phyloP scores from a whole-genome alignment of 2,113 vertebrate genomes.

The Myiozetetes cayanensis region DNA sequence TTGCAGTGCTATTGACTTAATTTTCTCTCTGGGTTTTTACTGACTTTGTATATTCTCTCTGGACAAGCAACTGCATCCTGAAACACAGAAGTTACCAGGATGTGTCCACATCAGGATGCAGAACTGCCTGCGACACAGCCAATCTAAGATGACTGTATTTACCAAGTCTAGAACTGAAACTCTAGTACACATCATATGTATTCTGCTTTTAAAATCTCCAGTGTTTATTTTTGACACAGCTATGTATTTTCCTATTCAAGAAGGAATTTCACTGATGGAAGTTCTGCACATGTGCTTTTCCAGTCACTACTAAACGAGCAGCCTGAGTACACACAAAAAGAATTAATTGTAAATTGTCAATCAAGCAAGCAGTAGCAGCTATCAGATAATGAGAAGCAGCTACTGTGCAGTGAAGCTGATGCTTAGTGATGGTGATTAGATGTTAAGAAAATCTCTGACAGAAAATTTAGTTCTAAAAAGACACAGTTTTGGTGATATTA shows the following conservation, averaged over 20 bases:
- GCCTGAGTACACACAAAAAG: neutral
- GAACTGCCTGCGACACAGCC: neutral
- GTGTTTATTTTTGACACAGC: neutral
- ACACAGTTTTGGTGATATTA: neutral
- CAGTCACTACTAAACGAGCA: neutral
- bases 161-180: neutral
- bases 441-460: neutral
- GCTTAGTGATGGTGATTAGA: neutral
- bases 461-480: neutral
- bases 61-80: neutral
- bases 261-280: neutral
- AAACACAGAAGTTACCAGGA: neutral
- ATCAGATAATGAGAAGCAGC: neutral
- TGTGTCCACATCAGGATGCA: neutral
- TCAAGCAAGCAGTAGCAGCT: neutral
- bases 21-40: neutral
- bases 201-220: neutral
- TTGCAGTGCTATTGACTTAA: neutral
- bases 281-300: neutral
- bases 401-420: neutral
- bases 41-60: neutral
- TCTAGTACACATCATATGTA: neutral
- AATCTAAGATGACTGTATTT: neutral
- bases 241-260: neutral
- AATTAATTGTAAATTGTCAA: constrained; percentile 37